phyloP scores from a whole-genome alignment of 2,797 vertebrate genomes.

The Eidolon dupreanum region DNA sequence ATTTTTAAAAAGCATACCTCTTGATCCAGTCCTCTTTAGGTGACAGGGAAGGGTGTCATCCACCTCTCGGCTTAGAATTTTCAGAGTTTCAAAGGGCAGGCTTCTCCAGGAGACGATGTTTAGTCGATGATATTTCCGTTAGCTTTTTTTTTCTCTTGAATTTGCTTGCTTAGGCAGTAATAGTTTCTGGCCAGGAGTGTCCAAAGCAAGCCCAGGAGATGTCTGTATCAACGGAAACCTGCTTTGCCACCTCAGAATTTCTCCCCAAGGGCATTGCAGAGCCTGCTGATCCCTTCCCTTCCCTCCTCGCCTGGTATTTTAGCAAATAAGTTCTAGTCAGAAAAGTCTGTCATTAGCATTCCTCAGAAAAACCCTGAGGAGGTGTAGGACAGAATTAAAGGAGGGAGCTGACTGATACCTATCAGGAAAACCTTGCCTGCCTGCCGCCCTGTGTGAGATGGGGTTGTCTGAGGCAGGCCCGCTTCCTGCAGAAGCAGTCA shows the following conservation, averaged over 20 bases:
- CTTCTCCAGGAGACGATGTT: background rate
- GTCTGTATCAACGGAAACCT: constrained; percentile 64
- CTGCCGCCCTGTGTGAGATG: background rate
- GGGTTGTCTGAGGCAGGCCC: background rate
- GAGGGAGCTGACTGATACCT: background rate
- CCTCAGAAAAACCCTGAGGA: constrained; percentile 60
- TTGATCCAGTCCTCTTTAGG: background rate
- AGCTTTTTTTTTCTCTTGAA: background rate
- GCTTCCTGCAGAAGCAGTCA: rapidly evolving
- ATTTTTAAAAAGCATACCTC: background rate
- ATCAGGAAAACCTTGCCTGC: background rate
- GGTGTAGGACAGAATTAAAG: constrained; percentile 23
- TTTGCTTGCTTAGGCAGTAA: background rate
- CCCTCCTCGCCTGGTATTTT: constrained; percentile 72
- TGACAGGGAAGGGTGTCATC: background rate
- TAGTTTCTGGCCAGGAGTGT: constrained; percentile 19
- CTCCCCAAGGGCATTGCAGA: constrained; percentile 47
- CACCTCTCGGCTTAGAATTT: background rate
- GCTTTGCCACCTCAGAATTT: constrained; percentile 58
- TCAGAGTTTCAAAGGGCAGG: background rate
- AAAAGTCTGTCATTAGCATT: constrained; percentile 82
- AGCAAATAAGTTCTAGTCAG: constrained; percentile 57
- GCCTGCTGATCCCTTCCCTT: constrained; percentile 72
- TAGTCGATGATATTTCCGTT: too few species aligned
- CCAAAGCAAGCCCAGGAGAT: constrained; percentile 48